Evolutionary conservation across 1,140 invertebrate species (phyloP).

Genomic region (Zaprionus capensis): DNA sequence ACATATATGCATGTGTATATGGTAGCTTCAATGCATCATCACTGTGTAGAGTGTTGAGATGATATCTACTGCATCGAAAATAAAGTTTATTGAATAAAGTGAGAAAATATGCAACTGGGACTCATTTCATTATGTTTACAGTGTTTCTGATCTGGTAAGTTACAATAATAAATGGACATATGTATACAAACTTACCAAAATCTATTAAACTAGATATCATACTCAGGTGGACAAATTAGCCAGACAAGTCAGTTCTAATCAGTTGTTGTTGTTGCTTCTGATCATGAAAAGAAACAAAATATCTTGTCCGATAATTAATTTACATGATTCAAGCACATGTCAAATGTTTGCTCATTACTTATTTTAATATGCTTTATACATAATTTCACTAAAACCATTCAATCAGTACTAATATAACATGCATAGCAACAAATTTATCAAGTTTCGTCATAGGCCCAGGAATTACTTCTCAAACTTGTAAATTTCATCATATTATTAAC

Average conservation of each 20-base stretch:
- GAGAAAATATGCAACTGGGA: constrained; percentile 6
- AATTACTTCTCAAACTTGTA: constrained; percentile 3
- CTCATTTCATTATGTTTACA: neutral
- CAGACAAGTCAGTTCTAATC: neutral
- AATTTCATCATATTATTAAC: constrained; percentile 7
- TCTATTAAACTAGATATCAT: neutral
- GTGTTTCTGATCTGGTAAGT: neutral
- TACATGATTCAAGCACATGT: neutral
- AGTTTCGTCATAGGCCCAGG: neutral
- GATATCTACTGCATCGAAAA: constrained; percentile 39
- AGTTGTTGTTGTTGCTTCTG: constrained; percentile 1
- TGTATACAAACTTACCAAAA: neutral
- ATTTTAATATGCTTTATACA: neutral
- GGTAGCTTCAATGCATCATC: constrained; percentile 24
- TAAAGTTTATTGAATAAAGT: constrained; percentile 66
- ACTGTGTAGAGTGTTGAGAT: constrained; percentile 28
- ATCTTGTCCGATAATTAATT: neutral
- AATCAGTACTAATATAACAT: neutral
- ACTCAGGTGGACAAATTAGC: neutral
- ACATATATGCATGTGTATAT: constrained; percentile 35
- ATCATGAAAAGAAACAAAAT: neutral
- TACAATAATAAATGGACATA: too few species aligned
- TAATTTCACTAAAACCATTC: neutral
- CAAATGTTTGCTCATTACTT: neutral
- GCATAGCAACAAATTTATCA: neutral